Conservation (phyloP, 1,140 invertebrate species). For the Plutomurus gul region DNA sequence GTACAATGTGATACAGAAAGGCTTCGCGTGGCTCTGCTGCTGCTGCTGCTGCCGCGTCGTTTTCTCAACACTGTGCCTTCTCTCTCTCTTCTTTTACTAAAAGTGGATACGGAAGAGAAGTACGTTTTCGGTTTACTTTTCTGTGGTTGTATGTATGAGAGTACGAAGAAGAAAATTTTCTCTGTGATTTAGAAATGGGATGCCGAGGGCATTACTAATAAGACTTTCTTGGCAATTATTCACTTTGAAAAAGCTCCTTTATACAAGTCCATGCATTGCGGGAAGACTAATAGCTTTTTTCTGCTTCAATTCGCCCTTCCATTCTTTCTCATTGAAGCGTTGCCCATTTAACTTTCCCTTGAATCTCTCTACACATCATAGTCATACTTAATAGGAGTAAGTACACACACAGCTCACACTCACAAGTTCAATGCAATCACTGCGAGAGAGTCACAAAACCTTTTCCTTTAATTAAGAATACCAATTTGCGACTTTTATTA, state of each 20-base stretch:
- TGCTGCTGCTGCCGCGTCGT: too few relatives aligned
- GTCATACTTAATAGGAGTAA: background rate
- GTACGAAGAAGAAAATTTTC: constrained; percentile 30
- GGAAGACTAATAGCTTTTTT: constrained; percentile 25
- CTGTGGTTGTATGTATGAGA: too few relatives aligned
- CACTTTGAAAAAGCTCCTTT: constrained; percentile 2
- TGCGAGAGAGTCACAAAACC: background rate
- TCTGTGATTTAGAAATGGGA: constrained; percentile 16
- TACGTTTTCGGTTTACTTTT: too few relatives aligned
- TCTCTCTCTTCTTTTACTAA: background rate
- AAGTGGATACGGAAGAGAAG: too few relatives aligned
- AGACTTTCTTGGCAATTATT: constrained; percentile 22
- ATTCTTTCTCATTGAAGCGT: constrained; percentile 27
- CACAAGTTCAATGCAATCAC: background rate
- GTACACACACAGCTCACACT: background rate
- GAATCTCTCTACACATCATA: background rate
- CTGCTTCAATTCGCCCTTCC: constrained; percentile 22
- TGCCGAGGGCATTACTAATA: constrained; percentile 20
- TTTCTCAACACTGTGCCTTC: too few relatives aligned
- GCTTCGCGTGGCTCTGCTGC: too few relatives aligned
- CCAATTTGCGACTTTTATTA: too few relatives aligned
- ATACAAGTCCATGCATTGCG: background rate
- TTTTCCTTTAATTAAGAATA: background rate
- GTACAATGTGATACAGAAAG: too few relatives aligned
- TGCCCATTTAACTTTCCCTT: constrained; percentile 28